Base-by-base conservation (phyloP, 92 coral and sea anemone genomes). In the Hydrozoanthus gracilis region DNA sequence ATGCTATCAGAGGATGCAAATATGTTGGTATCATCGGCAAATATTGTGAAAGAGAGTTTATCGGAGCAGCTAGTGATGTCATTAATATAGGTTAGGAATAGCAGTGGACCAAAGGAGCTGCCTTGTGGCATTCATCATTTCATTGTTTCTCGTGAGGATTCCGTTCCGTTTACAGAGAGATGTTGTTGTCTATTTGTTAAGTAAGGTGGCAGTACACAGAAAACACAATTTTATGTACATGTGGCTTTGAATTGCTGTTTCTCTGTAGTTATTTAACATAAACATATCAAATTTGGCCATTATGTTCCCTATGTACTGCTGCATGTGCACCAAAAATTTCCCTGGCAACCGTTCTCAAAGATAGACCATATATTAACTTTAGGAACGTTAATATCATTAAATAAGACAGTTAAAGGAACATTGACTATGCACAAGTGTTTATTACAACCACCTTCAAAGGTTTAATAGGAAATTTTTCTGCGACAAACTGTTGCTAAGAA, bases 41-140 rank as follows among this genome's bases (percentile, higher is more conserved):
- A 27, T 27, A 27, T 27, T 2, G 1, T 27, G 39, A 27, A 27
- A 27, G 39, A 27, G 39, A 0, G 39, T 27, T 27, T 27, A 27
- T 27, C 39, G 39, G 39, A 27, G 39, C 39, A 27, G 39, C 2
- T 27, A 27, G 39, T 27, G 18, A 71, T 71, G 77, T 71, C 77
- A 20, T 71, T 71, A 71, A 71, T 71, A 48, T 71, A 71, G 18
- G 7, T 39, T 71, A 71, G 77, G 66, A 60, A 60, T 4, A 60
- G 66, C 66, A 60, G 66, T 4, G 66, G 66, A 60, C 66, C 66
- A 71, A 77, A 4, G 51, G 68, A 77, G 27, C 82, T 58, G 14
- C 82, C 82, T 54, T 77, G 82, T 0, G 65, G 82, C 3, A 51
- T 77, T 52, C 82, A 27, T 18, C 82, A 80, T 18, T 20, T 39